Evolutionary conservation across 2,113 vertebrate genomes (phyloP).

Genomic region (Coreoperca whiteheadi): DNA sequence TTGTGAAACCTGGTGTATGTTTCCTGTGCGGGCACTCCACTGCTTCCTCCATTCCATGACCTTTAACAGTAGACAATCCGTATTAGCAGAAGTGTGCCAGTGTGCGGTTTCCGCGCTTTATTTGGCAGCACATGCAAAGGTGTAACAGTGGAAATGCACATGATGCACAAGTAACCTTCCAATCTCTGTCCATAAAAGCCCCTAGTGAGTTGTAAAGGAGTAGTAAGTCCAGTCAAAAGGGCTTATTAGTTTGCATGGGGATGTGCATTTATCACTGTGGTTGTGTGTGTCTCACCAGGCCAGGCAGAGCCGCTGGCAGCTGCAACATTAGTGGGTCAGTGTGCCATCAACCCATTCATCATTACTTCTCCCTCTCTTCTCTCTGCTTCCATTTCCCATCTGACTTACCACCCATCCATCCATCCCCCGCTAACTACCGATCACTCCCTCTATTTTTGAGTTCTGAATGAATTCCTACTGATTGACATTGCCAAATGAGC

Average conservation of each 20-base stretch:
- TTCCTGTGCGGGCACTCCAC: conserved; percentile 35
- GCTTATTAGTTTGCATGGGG: conserved; percentile 31
- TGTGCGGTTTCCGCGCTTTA: conserved; percentile 8
- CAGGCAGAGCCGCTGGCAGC: conserved; percentile 76
- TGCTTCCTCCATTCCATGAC: conserved; percentile 54
- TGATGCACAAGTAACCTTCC: background rate
- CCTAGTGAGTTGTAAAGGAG: background rate
- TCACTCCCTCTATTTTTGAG: conserved; percentile 16
- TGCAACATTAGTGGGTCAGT: conserved; percentile 86
- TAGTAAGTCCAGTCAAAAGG: conserved; percentile 12
- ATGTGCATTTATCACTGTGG: conserved; percentile 23
- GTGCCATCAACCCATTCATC: conserved; percentile 84
- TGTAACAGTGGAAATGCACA: conserved; percentile 19
- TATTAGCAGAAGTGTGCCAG: conserved; percentile 42
- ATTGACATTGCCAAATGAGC: background rate
- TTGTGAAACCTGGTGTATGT: conserved; percentile 45
- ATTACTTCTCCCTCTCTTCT: conserved; percentile 65
- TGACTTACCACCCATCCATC: conserved; percentile 65
- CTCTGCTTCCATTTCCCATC: conserved; percentile 58
- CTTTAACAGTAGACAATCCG: conserved; percentile 20
- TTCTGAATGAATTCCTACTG: conserved; percentile 40
- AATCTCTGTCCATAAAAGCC: background rate
- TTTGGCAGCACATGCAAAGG: background rate
- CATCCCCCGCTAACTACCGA: conserved; percentile 40
- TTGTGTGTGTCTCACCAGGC: conserved; percentile 64